Percentiles rank a stretch among this genome's conserved stretches.
Evolutionary conservation across 1,140 invertebrate genomes (phyloP).

Genomic region (Venturia canescens): DNA sequence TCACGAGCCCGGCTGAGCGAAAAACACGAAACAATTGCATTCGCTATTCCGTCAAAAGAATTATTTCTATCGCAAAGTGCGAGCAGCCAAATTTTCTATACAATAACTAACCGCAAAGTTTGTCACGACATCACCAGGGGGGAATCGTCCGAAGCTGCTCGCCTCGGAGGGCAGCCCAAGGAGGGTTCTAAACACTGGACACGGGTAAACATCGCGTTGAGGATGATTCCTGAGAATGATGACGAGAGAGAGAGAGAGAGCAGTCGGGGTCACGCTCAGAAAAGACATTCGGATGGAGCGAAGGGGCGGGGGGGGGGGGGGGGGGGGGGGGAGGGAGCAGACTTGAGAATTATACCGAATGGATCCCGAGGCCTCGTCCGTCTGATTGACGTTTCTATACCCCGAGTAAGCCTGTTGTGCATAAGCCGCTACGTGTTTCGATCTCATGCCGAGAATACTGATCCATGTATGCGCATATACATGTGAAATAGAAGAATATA

Average conservation of each 20-base stretch:
- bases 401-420: slow-evolving; percentile 18
- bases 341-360: slow-evolving; percentile 40
- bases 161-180: neutral
- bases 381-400: slow-evolving; percentile 55
- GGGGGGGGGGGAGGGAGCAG: neutral
- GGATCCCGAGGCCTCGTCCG: neutral
- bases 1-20: neutral
- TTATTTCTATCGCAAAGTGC: too few species aligned
- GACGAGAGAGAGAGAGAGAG: too few species aligned
- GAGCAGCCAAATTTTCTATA: neutral
- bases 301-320: neutral
- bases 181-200: neutral
- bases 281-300: neutral
- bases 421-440: slow-evolving; percentile 21
- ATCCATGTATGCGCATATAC: neutral
- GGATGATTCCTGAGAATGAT: too few species aligned
- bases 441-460: slow-evolving; percentile 13
- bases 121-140: neutral
- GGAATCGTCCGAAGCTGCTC: neutral
- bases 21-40: neutral
- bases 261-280: slow-evolving; percentile 4
- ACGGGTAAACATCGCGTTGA: slow-evolving; percentile 19
- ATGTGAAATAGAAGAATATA: neutral
- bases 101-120: slow-evolving; percentile 13
- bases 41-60: neutral